These are phyloP conservation scores for Lytechinus variegatus DNA, from an alignment of 35 echinoderm and acorn worm genomes.

Conservation along the genomic window DNA sequence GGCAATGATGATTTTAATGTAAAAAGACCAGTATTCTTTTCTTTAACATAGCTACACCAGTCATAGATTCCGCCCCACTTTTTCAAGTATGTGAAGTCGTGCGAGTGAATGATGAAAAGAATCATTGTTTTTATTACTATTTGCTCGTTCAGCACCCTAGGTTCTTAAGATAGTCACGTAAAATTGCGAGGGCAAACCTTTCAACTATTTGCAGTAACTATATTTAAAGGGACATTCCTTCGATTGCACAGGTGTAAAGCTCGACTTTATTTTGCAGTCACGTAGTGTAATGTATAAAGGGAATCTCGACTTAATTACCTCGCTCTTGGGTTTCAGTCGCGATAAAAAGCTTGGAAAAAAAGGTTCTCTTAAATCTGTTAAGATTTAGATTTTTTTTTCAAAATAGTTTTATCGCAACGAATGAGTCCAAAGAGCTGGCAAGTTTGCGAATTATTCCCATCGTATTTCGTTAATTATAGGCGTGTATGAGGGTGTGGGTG, in stretches of 20 bases:
- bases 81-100: neutral
- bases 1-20: neutral
- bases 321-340: neutral
- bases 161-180: neutral
- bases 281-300: neutral
- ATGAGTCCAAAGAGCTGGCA: too few relatives aligned
- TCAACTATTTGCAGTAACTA: neutral
- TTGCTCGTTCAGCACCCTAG: neutral
- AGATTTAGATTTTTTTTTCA: neutral
- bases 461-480: too few relatives aligned
- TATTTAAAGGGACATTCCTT: neutral
- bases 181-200: neutral
- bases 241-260: neutral
- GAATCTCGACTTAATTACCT: neutral
- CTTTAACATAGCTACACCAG: neutral
- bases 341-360: neutral
- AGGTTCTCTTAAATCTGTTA: neutral
- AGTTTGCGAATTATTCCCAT: too few relatives aligned
- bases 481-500: too few relatives aligned
- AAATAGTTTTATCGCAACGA: too few relatives aligned
- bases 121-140: neutral
- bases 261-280: neutral
- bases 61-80: neutral
- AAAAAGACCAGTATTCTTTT: neutral
- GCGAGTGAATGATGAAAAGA: neutral